Conservation (phyloP, 2,113 vertebrate genomes). For the Bothrops jararaca region DNA sequence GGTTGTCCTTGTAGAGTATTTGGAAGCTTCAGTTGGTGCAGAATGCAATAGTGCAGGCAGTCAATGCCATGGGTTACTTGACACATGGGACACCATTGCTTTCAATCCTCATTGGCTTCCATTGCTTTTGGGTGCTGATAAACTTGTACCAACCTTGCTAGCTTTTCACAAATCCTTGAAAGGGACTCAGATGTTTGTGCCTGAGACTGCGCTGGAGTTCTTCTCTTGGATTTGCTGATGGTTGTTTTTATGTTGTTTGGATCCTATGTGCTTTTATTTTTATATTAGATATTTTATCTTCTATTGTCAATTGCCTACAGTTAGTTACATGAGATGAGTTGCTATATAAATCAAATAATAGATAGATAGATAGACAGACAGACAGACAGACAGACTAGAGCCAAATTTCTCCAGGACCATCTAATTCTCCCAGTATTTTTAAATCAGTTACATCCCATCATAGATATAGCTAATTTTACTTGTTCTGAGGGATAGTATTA, state of each 20-base stretch:
- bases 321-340: not conserved
- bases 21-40: not conserved
- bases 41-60: not conserved
- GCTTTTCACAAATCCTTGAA: not conserved
- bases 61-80: not conserved
- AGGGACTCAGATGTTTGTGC: not conserved
- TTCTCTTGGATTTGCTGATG: not conserved
- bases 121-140: not conserved
- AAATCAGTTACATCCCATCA: not conserved
- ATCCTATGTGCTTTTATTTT: not conserved
- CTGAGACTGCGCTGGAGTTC: not conserved
- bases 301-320: not conserved
- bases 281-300: not conserved
- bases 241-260: not conserved
- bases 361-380: too few species aligned
- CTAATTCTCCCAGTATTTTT: not conserved
- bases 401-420: not conserved
- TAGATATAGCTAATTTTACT: not conserved
- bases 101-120: not conserved
- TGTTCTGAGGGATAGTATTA: not conserved
- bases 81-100: not conserved
- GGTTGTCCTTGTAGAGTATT: not conserved
- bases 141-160: not conserved
- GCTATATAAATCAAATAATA: not conserved
- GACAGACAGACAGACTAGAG: too few species aligned